Percentiles rank a stretch among this genome's conserved stretches.
phyloP scores from a whole-genome alignment of 2,888 invertebrate species.

The Catonia carolina region DNA sequence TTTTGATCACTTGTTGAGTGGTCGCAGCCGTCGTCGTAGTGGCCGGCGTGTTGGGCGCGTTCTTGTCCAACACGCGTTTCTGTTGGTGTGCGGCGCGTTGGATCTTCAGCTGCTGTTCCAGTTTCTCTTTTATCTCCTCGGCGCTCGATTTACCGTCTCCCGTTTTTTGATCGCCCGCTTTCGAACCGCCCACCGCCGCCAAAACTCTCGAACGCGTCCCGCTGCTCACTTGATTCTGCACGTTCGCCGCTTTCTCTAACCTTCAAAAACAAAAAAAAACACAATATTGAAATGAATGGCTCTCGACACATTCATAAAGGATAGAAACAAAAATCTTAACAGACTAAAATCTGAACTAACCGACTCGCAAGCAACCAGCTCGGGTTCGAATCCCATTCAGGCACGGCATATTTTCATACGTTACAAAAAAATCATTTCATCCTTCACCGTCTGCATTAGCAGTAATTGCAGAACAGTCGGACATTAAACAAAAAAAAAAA shows the following conservation, averaged over 20 bases:
- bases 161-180: slow-evolving; percentile 30
- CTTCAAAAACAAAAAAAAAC: slow-evolving; percentile 44
- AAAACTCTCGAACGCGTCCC: slow-evolving; percentile 40
- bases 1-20: slow-evolving; percentile 44
- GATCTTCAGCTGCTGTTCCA: slow-evolving; percentile 83
- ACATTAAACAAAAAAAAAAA: too few species aligned
- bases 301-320: too few species aligned
- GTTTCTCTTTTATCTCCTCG: slow-evolving; percentile 77
- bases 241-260: slow-evolving; percentile 61
- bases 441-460: too few species aligned
- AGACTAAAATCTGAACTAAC: too few species aligned
- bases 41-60: slow-evolving; percentile 20
- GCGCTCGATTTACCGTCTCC: slow-evolving; percentile 55
- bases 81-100: slow-evolving; percentile 87
- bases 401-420: too few species aligned
- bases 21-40: slow-evolving; percentile 13
- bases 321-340: too few species aligned
- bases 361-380: too few species aligned
- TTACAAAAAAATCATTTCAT: too few species aligned
- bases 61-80: slow-evolving; percentile 14
- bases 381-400: too few species aligned
- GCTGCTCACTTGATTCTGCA: slow-evolving; percentile 40
- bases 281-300: too few species aligned
- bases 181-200: slow-evolving; percentile 44
- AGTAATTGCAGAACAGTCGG: too few species aligned